Percentiles rank a stretch among this genome's conserved stretches.
Evolutionary conservation across 2,797 vertebrate genomes (phyloP).

Genomic region (Falco concolor): DNA sequence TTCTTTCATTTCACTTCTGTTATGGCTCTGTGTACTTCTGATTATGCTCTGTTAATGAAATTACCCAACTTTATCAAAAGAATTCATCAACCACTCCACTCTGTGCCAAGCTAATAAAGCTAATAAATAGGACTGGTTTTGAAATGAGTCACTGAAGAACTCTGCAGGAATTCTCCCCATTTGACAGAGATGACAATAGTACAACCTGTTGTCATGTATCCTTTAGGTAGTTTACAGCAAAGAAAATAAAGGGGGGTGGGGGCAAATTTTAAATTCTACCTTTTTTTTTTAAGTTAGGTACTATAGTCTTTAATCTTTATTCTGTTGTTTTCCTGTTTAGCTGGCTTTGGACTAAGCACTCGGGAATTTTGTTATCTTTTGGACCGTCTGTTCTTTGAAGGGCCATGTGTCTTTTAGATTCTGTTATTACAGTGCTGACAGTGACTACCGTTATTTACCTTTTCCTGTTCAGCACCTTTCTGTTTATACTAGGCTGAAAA

Average conservation of each 20-base stretch:
- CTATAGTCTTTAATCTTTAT: not conserved
- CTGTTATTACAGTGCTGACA: not conserved
- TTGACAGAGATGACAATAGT: not conserved
- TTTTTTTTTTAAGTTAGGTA: not conserved
- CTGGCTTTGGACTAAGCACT: not conserved
- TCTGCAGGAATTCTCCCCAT: not conserved
- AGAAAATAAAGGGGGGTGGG: too few relatives aligned
- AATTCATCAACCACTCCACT: not conserved
- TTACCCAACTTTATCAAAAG: not conserved
- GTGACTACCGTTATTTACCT: conserved; percentile 27
- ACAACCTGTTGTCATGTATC: not conserved
- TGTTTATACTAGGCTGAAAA: conserved; percentile 51
- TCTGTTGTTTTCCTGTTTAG: not conserved
- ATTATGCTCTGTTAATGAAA: not conserved
- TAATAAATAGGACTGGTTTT: not conserved
- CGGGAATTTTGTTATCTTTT: not conserved
- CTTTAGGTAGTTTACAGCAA: not conserved
- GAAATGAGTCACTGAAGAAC: not conserved
- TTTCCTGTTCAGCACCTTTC: not conserved
- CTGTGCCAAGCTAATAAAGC: not conserved
- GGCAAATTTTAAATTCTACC: not conserved
- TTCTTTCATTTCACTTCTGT: not conserved
- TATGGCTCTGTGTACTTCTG: not conserved
- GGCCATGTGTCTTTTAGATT: not conserved
- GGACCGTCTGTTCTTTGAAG: not conserved